Evolutionary conservation across 2,888 invertebrate genomes (phyloP), one percentile per base, ranked within the genome.

Genomic region (Schizotus pectinicornis): DNA sequence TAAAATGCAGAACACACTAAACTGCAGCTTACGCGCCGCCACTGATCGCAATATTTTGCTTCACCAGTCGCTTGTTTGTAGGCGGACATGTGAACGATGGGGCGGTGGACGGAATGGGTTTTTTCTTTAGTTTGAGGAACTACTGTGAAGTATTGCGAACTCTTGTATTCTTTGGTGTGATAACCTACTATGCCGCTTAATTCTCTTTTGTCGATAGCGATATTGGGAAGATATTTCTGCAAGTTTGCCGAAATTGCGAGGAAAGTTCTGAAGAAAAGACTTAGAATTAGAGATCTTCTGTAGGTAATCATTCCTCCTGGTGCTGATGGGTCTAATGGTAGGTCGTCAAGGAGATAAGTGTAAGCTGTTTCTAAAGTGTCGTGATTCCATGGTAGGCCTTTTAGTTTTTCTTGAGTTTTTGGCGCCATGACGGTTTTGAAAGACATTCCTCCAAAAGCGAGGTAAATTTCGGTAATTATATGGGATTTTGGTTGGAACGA

Each of bases 391-490:
- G 67, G 58, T 39, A 70, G 49, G 6, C 75, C 75, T 46, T 57
- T 70, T 7, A 67, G 81, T 70, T 48, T 84, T 74, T 57, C 87
- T 85, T 70, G 59, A 7, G 94, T 88, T 71, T 85, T 85, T 13
- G 80, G 79, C 0, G 94, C 91, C 74, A 89, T 80, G 43, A 91
- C 85, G 0, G 95, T 94, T 1, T 87, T 92, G 3, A 93, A 90
- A 0, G 93, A 95, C 94, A 98, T 94, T 31, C 97, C 98, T 52
- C 98, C 97, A 75, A 88, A 97, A n/a, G 92, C 90, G 61, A 95
- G 78, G 52, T 83, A 81, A 30, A 89, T 83, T 39, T 88, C 80
- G 50, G 84, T 77, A 33, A 95, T 83, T n/a, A 82, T 77, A 60
- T 81, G 81, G 1, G 81, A 80, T 35, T 79, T 74, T 3, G 81